Base-by-base conservation (phyloP, 1,140 invertebrate species). In the Leptestheria dahalacensis region DNA sequence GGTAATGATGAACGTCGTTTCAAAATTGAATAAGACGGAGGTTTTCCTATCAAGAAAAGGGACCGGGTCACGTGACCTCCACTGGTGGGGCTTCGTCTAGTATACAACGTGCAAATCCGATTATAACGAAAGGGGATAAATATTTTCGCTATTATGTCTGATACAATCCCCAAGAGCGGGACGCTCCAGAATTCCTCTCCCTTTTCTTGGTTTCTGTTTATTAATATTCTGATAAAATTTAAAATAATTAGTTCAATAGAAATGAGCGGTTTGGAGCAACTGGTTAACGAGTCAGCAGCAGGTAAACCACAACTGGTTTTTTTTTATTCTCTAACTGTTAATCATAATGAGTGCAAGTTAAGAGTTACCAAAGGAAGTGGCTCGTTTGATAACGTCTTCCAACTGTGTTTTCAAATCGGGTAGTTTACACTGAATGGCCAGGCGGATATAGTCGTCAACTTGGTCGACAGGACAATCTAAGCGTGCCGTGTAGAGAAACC, bases 381-480 rank as follows among this genome's bases (percentile, higher is more conserved):
- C 68, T 56, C 72, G 71, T 60, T 71, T 70, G 48, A 68, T 59
- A 15, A 66, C 68, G 15, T 71, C 66, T 56, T 74, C 67, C n/a
- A 78, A 66, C 48, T 70, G 51, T 18, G 68, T 49, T 4, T 69
- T 66, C 2, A 78, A 65, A 24, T 64, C 59, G 1, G 59, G 21
- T 26, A 78, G 63, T 49, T 70, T 66, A 64, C 76, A 78, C 62
- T 77, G 73, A 18, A 70, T 68, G 24, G 74, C 74, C 18, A 78
- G 63, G 15, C 64, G 64, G 2, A 71, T 64, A 56, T 71, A 71
- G 57, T 73, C 69, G 21, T 74, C 70, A n/a, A 73, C 64, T 20
- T 70, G 58, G 25, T 73, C 69, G 18, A 73, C 54, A 10, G 66
- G 65, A 20, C 67, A 68, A 56, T 77, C 71, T 26, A 77, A 63